These are phyloP conservation scores for Picus viridis DNA, from an alignment of 2,797 vertebrate genomes.

Conservation along the genomic window DNA sequence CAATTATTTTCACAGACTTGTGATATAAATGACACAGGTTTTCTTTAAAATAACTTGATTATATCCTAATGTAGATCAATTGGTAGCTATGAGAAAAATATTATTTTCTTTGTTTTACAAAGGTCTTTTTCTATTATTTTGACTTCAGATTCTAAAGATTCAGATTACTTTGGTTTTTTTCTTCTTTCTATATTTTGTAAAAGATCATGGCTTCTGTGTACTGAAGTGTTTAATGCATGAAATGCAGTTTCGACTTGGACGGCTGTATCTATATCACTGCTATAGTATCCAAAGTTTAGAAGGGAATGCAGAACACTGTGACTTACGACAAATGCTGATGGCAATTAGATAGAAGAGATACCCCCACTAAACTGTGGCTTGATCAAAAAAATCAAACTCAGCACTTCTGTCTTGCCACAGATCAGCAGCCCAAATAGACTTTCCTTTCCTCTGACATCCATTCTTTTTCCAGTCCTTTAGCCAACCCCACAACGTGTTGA, in stretches of 20 bases:
- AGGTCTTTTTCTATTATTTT: background rate
- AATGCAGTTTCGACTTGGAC: background rate
- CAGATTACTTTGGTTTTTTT: too few species aligned
- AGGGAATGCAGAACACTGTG: background rate
- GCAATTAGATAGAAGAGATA: background rate
- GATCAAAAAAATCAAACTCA: background rate
- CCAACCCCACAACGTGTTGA: too few species aligned
- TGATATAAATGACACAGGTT: background rate
- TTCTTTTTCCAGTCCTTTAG: too few species aligned
- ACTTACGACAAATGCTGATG: background rate
- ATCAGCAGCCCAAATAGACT: too few species aligned
- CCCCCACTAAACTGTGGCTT: background rate
- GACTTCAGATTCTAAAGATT: too few species aligned
- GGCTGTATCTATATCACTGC: background rate
- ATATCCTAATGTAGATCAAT: background rate
- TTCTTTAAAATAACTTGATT: background rate
- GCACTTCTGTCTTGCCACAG: background rate
- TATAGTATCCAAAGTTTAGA: background rate
- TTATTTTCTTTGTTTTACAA: background rate
- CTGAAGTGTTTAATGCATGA: background rate
- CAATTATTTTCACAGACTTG: background rate
- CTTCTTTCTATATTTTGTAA: background rate
- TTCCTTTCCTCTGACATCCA: too few species aligned
- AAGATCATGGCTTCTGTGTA: background rate
- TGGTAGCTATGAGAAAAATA: background rate